phyloP scores from a whole-genome alignment of 2,113 vertebrate genomes.

The Carassius auratus region DNA sequence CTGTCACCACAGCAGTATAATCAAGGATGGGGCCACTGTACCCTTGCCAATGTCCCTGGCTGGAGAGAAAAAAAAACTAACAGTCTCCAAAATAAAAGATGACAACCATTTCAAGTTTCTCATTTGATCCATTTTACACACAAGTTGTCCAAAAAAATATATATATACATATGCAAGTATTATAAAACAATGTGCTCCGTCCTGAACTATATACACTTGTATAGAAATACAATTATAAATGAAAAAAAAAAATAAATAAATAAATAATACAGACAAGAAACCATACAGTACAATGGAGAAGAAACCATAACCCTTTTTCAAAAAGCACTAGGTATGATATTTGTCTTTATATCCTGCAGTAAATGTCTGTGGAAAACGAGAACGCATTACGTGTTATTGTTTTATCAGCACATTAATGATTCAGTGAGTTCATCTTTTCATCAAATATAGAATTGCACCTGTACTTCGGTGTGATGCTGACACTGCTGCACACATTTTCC shows the following conservation, averaged over 20 bases:
- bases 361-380: background rate
- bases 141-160: background rate
- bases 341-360: background rate
- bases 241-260: background rate
- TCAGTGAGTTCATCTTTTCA: background rate
- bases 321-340: background rate
- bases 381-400: background rate
- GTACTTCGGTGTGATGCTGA: background rate
- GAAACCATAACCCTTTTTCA: background rate
- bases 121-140: background rate
- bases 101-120: constrained; percentile 8
- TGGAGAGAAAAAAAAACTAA: too few species aligned
- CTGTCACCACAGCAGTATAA: constrained; percentile 45
- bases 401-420: background rate
- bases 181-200: background rate
- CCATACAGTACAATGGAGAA: background rate
- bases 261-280: too few species aligned
- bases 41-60: constrained; percentile 33
- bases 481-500: background rate
- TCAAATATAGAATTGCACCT: background rate
- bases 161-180: background rate
- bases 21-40: constrained; percentile 30
- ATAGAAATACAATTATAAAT: background rate
- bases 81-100: background rate
- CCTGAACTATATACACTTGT: background rate